These are phyloP conservation scores for Ephydatia muelleri DNA, from an alignment of 37 sponge, comb jelly and placozoan species.

Conservation along the genomic window DNA sequence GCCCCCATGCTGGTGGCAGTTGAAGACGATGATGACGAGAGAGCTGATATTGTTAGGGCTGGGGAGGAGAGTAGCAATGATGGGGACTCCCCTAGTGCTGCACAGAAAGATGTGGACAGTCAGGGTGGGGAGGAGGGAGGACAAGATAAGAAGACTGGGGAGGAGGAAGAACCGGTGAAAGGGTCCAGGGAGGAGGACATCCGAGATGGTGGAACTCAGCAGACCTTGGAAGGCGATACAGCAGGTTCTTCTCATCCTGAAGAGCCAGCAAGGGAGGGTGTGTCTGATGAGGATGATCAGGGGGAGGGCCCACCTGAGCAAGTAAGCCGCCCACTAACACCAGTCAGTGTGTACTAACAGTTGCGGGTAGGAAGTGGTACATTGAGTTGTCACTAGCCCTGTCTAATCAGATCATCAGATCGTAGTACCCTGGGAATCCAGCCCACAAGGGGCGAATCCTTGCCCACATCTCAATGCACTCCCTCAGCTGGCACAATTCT, in stretches of 20 bases:
- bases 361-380: too few relatives aligned
- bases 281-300: background rate
- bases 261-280: background rate
- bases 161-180: constrained; percentile 4
- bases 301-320: background rate
- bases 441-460: too few relatives aligned
- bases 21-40: constrained; percentile 9
- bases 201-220: background rate
- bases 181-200: background rate
- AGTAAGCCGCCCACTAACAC: background rate
- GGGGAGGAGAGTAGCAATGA: background rate
- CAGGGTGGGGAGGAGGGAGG: too few relatives aligned
- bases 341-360: background rate
- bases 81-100: background rate
- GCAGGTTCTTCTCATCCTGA: background rate
- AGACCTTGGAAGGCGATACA: background rate
- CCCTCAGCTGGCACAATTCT: too few relatives aligned
- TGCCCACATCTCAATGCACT: too few relatives aligned
- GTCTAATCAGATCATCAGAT: too few relatives aligned
- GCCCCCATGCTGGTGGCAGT: constrained; percentile 24
- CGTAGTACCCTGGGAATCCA: too few relatives aligned
- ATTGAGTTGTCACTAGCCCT: too few relatives aligned
- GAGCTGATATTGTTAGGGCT: background rate
- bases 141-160: background rate
- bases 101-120: background rate